A percentile compares a stretch with the other conserved stretches of the same genome.
Conservation (phyloP, 2,113 vertebrate species). For the Irena cyanogastra region DNA sequence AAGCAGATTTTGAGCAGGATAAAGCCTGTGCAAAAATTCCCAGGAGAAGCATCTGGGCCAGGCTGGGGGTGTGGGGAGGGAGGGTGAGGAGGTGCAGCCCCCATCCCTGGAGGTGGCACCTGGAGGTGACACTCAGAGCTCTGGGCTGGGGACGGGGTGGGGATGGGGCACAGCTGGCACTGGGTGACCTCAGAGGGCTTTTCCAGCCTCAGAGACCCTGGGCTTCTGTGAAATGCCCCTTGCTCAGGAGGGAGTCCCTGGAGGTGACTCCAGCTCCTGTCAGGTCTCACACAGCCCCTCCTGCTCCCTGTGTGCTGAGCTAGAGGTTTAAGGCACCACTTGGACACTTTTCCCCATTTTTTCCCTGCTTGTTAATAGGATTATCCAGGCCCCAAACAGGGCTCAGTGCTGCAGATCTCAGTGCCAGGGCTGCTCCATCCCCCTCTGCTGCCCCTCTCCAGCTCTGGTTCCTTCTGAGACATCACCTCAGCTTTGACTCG, state of each 20-base stretch:
- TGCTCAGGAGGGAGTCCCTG: not conserved
- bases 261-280: not conserved
- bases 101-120: not conserved
- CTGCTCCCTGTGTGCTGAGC: not conserved
- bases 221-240: not conserved
- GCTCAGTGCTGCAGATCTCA: fast-evolving
- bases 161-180: fast-evolving
- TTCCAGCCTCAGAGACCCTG: not conserved
- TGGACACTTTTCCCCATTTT: not conserved
- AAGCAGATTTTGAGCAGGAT: not conserved
- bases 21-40: not conserved
- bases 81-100: not conserved
- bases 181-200: fast-evolving
- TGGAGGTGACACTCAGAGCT: not conserved
- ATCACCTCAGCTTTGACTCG: not conserved
- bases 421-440: not conserved
- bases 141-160: not conserved
- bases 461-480: not conserved
- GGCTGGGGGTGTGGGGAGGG: not conserved
- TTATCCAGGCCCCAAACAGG: not conserved
- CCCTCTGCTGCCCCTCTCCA: not conserved
- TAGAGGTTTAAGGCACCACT: fast-evolving
- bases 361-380: not conserved
- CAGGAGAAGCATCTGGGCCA: not conserved
- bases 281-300: not conserved